These are phyloP conservation scores for Lysandra coridon DNA, from an alignment of 2,888 invertebrate genomes.

Conservation along the genomic window DNA sequence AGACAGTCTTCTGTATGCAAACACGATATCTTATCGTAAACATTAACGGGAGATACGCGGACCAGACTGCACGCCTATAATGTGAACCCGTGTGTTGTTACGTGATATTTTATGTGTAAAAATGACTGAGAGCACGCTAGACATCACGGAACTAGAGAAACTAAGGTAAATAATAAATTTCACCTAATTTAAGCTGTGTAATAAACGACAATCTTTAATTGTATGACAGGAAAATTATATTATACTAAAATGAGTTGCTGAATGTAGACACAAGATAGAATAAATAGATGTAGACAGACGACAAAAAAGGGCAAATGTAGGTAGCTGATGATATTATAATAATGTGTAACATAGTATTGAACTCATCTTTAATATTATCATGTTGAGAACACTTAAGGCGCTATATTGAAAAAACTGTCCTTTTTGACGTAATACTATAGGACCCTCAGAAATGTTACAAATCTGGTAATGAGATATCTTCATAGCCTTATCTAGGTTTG, in stretches of 20 bases:
- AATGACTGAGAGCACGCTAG: conserved; percentile 62
- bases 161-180: conserved; percentile 53
- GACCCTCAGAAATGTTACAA: no score
- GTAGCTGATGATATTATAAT: not conserved
- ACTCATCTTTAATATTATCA: no score
- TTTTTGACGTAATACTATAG: no score
- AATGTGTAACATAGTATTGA: not conserved
- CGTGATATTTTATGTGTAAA: conserved; percentile 40
- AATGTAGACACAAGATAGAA: not conserved
- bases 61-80: conserved; percentile 53
- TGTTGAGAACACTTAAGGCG: no score
- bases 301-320: not conserved
- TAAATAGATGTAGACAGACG: not conserved
- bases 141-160: conserved; percentile 65
- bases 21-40: conserved; percentile 67
- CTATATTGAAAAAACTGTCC: no score
- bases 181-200: not conserved
- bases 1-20: conserved; percentile 59
- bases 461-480: no score
- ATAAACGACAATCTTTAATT: not conserved
- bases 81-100: conserved; percentile 50
- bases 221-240: no score
- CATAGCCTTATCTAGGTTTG: no score
- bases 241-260: no score
- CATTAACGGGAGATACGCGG: conserved; percentile 61